Conservation (phyloP, 37 sponge, comb jelly and placozoan species). For the Dysidea cf. avara region DNA sequence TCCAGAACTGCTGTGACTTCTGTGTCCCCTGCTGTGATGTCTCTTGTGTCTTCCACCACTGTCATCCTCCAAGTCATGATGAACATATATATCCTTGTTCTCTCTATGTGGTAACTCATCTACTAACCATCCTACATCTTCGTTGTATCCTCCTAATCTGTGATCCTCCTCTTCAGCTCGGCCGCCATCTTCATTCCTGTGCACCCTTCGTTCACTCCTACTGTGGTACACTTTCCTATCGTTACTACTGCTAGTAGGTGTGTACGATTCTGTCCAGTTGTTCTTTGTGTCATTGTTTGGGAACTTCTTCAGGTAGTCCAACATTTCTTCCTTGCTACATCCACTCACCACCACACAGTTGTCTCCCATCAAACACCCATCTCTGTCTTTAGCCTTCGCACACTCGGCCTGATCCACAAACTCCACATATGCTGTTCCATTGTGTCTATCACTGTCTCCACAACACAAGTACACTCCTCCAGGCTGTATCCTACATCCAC, state of each 20-base stretch:
- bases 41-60: background rate
- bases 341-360: conserved; percentile 29
- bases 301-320: conserved; percentile 6
- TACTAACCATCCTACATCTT: no score
- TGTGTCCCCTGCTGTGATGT: background rate
- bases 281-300: background rate
- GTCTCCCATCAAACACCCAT: conserved; percentile 35
- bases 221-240: background rate
- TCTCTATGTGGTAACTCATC: no score
- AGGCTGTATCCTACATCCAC: conserved; percentile 24
- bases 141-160: background rate
- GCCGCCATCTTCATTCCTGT: background rate
- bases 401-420: conserved; percentile 27
- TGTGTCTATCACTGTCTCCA: no score
- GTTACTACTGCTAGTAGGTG: background rate
- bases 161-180: background rate
- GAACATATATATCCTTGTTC: no score
- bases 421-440: conserved; percentile 60
- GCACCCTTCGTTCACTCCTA: background rate
- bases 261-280: background rate
- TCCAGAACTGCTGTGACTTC: background rate
- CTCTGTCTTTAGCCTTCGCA: conserved; percentile 29
- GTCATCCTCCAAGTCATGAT: no score
- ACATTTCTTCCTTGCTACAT: conserved; percentile 38
- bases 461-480: conserved; percentile 55